These are phyloP conservation scores for Raillietiella orientalis DNA, from an alignment of 2,888 invertebrate species.

Conservation along the genomic window DNA sequence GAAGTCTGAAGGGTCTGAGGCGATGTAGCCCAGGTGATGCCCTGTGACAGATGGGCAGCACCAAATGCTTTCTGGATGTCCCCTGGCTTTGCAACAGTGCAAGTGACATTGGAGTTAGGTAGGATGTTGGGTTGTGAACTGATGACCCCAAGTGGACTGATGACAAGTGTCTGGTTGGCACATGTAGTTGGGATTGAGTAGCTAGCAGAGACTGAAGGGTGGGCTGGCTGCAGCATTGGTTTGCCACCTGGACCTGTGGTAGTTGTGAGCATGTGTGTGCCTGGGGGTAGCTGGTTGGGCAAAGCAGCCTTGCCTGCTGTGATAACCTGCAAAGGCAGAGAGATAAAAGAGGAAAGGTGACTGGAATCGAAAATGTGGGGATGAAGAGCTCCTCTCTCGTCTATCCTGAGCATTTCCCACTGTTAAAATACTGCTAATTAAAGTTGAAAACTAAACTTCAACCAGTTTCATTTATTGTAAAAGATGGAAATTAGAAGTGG, in stretches of 20 bases:
- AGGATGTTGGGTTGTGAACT: conserved; percentile 30
- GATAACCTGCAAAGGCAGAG: conserved; percentile 41
- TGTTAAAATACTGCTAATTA: too few species aligned
- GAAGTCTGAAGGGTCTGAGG: conserved; percentile 21
- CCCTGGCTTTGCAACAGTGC: conserved; percentile 20
- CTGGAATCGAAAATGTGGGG: too few species aligned
- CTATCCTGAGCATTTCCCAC: too few species aligned
- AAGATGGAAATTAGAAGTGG: too few species aligned
- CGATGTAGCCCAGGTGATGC: conserved; percentile 30
- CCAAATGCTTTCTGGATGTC: conserved; percentile 35
- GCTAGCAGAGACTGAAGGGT: too few species aligned
- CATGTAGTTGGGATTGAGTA: too few species aligned
- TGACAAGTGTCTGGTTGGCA: conserved; percentile 12
- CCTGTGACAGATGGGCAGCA: conserved; percentile 26
- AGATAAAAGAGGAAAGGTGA: too few species aligned
- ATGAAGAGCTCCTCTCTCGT: too few species aligned
- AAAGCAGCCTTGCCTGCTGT: conserved; percentile 54
- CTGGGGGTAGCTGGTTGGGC: conserved; percentile 29
- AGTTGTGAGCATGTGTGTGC: conserved; percentile 46
- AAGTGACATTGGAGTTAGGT: conserved; percentile 23
- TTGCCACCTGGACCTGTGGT: too few species aligned
- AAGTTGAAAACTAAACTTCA: too few species aligned
- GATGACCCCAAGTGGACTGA: conserved; percentile 26
- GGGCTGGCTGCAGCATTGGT: conserved; percentile 26
- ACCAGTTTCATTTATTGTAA: too few species aligned